Conservation (phyloP, 2,797 vertebrate genomes). For the Platyrinchus mystaceus region DNA sequence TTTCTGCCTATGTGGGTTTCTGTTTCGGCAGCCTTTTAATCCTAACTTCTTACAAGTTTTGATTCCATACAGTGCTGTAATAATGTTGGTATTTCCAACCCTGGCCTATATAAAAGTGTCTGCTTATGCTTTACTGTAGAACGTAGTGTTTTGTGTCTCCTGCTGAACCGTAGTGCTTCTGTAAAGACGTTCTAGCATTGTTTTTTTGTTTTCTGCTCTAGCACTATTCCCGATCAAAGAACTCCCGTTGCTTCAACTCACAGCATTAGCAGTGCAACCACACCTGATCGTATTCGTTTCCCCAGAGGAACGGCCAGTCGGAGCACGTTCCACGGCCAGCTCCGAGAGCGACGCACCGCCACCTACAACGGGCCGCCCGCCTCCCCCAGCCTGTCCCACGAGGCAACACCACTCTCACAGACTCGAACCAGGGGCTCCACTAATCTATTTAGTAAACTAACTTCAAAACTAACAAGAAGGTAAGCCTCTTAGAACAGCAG, state of each 20-base stretch:
- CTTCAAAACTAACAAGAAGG: constrained; percentile 97
- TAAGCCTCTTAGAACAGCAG: constrained; percentile 65
- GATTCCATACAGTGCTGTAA: constrained; percentile 37
- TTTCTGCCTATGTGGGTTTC: constrained; percentile 43
- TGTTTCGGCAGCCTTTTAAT: constrained; percentile 67
- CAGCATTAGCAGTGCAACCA: constrained; percentile 90
- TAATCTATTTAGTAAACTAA: constrained; percentile 96
- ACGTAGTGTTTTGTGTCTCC: constrained; percentile 33
- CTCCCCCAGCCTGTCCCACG: constrained; percentile 92
- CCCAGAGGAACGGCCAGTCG: constrained; percentile 91
- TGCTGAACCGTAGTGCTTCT: background rate
- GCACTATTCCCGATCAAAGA: constrained; percentile 85
- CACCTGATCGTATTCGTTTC: constrained; percentile 93
- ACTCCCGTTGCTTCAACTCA: constrained; percentile 95
- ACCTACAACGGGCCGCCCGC: constrained; percentile 97
- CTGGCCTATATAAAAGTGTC: constrained; percentile 28
- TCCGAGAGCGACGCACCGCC: constrained; percentile 91
- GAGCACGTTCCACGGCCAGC: constrained; percentile 96
- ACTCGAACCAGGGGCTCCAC: constrained; percentile 92
- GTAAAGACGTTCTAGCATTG: background rate
- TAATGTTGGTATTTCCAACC: constrained; percentile 27
- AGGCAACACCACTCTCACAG: constrained; percentile 90
- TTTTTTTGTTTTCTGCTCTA: constrained; percentile 45
- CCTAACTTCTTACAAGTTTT: constrained; percentile 43
- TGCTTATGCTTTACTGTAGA: constrained; percentile 31